Base-by-base conservation (phyloP, 2,888 invertebrate genomes). In the Nomada ruficornis region DNA sequence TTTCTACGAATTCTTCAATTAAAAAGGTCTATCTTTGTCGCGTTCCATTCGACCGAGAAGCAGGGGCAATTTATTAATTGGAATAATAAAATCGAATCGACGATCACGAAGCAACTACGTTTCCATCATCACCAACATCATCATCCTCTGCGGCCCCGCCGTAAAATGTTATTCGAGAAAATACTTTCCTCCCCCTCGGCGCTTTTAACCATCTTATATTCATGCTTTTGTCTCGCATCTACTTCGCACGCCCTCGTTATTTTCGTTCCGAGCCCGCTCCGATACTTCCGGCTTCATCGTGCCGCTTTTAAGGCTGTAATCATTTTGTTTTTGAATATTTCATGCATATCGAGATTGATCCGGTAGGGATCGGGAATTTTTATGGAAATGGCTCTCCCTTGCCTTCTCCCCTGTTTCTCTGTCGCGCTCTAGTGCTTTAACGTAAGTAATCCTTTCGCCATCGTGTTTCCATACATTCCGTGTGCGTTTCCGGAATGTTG, bases 311-410 rank as follows among this genome's bases (percentile, higher is more conserved):
- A 73, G 73, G 65, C 57, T 67, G 77, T 83, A 81, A 77, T 83
- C 77, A 83, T 83, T 83, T 81, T 83, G 81, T 81, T 83, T 83
- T 65, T 80, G 79, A 79, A 83, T 83, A 80, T 74, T 83, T 82
- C 79, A 83, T 75, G 80, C 70, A 80, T 73, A 82, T 80, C 77
- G 82, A 71, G 82, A 83, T 82, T 75, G 83, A 83, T 82, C 74
- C 75, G 75, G 55, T 52, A 74, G 76, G 71, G 79, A 72, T 79
- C 81, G 76, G 29, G 75, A 52, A 67, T 73, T 82, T 82, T 83
- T 79, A 85, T 85, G 84, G 82, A 84, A 85, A 81, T 85, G 73
- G 55, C 73, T 55, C 63, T 67, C 67, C 44, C 63, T 23, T 23
- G 11, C 13, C n/a, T 13, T 23, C 18, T 7, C 50, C 52, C 50